Percentiles rank a stretch among this genome's conserved stretches.
Evolutionary conservation across 2,888 invertebrate species (phyloP).

Genomic region (Epiblema foenella): DNA sequence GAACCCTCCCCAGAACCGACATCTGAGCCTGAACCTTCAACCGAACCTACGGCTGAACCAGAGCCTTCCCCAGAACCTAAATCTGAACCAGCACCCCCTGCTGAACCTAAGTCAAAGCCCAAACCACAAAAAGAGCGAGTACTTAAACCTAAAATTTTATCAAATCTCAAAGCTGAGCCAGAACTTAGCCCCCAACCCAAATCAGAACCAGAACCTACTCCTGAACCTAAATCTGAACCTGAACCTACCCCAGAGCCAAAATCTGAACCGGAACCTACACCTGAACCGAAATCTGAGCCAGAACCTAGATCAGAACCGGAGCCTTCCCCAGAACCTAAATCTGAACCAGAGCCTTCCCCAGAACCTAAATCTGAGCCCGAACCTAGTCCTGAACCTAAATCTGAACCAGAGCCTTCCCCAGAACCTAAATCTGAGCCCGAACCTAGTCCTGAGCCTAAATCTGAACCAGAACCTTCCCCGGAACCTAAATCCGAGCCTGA

Average conservation of each 20-base stretch:
- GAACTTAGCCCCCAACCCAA: slow-evolving; percentile 73
- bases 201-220: slow-evolving; percentile 72
- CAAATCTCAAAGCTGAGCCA: slow-evolving; percentile 64
- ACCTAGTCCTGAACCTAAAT: slow-evolving; percentile 65
- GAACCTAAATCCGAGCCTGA: slow-evolving; percentile 65
- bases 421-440: slow-evolving; percentile 66
- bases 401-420: slow-evolving; percentile 68
- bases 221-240: slow-evolving; percentile 70
- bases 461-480: slow-evolving; percentile 67
- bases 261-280: slow-evolving; percentile 69
- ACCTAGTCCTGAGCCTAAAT: slow-evolving; percentile 67
- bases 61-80: slow-evolving; percentile 60
- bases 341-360: slow-evolving; percentile 69
- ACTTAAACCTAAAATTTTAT: slow-evolving; percentile 62
- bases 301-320: slow-evolving; percentile 63
- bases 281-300: slow-evolving; percentile 67
- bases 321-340: slow-evolving; percentile 65
- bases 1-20: slow-evolving; percentile 64
- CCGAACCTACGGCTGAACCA: slow-evolving; percentile 56
- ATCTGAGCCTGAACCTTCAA: slow-evolving; percentile 66
- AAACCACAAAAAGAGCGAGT: slow-evolving; percentile 54
- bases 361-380: slow-evolving; percentile 64
- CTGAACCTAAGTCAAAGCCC: slow-evolving; percentile 72
- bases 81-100: slow-evolving; percentile 59
- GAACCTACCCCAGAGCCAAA: slow-evolving; percentile 62